Percentiles rank a stretch among this genome's conserved stretches.
phyloP scores from a whole-genome alignment of 2,888 invertebrate genomes.

The Linyphia triangularis region DNA sequence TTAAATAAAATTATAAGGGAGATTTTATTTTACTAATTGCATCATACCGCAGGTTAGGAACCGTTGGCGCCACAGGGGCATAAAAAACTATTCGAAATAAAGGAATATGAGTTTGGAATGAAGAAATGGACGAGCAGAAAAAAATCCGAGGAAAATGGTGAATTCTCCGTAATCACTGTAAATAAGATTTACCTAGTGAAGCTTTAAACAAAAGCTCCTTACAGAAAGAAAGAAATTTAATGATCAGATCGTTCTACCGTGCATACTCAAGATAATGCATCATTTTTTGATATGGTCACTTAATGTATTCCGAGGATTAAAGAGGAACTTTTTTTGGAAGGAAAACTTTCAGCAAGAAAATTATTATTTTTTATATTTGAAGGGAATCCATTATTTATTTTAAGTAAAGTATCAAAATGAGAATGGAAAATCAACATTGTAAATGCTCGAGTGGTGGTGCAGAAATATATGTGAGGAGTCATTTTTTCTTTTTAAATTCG shows the following conservation, averaged over 20 bases:
- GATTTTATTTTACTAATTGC: constrained; percentile 66
- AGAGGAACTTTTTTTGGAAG: too few relatives aligned
- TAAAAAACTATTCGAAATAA: constrained; percentile 36
- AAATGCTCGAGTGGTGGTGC: too few relatives aligned
- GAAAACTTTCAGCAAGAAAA: too few relatives aligned
- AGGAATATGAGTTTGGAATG: constrained; percentile 49
- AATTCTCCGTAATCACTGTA: constrained; percentile 49
- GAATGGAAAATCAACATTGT: too few relatives aligned
- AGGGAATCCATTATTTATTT: too few relatives aligned
- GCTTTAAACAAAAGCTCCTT: constrained; percentile 58
- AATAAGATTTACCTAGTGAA: constrained; percentile 64
- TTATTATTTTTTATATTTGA: too few relatives aligned
- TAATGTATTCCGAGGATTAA: constrained; percentile 44
- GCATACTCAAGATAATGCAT: constrained; percentile 37
- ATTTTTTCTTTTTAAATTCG: too few relatives aligned
- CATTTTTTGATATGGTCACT: constrained; percentile 25
- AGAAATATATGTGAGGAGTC: too few relatives aligned
- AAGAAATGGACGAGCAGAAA: constrained; percentile 12
- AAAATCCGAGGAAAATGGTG: neutral
- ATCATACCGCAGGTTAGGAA: constrained; percentile 47
- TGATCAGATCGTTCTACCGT: constrained; percentile 55
- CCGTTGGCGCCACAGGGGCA: constrained; percentile 37
- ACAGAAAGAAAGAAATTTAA: constrained; percentile 37
- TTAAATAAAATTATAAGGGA: constrained; percentile 53
- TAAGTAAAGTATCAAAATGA: too few relatives aligned